Evolutionary conservation across 2,797 vertebrate species (phyloP), one percentile per base, ranked within the genome.

Genomic region (Poecilia velifera): DNA sequence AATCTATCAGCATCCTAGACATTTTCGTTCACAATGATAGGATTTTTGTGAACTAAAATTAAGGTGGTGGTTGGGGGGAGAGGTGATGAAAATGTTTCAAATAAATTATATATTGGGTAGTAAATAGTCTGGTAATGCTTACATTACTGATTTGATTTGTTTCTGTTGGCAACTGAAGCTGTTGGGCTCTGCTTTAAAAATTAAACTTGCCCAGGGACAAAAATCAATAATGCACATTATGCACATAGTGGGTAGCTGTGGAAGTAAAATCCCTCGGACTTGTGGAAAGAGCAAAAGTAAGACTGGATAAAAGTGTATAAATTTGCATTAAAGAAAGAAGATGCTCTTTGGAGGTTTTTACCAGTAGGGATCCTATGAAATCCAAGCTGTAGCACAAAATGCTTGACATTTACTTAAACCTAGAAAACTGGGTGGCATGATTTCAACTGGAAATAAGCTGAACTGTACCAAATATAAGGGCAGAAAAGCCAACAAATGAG

Each of bases 141-240:
- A 53, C 51, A 36, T 72, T 73, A 1, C 2, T 79, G 36, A 41
- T 76, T 70, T 74, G 6, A 81, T 59, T 47, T 55, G 25, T 73
- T 59, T 70, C 34, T 80, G 53, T 71, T 57, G 39, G 46, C 70
- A 28, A 74, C 28, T 76, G 39, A 74, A 73, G 74, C 31, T 41
- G 25, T 13, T 0, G 8, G 59, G 22, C 28, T 72, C 49, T 4
- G 49, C 39, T 75, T 85, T 73, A 72, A 77, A 74, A 80, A 84
- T 80, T 45, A 68, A 85, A 82, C 43, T 59, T 57, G 46, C 57
- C 1, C 22, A 64, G 9, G 10, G 59, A 76, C 36, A 86, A 49
- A 45, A 79, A 87, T 90, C 80, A 82, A 79, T 92, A 80, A 77
- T 75, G 75, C 76, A 79, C 64, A 86, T 89, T 82, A 88, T 87